Conservation (phyloP, 1,140 invertebrate species). For the Drosophila asahinai region DNA sequence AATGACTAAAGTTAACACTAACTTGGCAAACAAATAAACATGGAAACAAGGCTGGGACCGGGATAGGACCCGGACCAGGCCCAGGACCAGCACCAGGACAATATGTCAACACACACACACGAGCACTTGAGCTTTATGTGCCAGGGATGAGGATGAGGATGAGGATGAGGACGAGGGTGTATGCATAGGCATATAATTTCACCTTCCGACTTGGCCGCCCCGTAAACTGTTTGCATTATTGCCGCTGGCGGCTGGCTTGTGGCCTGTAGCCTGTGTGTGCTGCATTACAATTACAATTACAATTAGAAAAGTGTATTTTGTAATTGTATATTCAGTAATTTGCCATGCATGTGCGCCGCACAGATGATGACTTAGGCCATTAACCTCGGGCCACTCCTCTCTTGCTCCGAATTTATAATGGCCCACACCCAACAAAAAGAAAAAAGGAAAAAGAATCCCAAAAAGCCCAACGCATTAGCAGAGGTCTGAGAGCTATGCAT, state of each 20-base stretch:
- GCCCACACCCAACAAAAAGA: constrained; percentile 24
- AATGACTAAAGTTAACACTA: constrained; percentile 84
- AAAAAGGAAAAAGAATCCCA: neutral
- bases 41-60: constrained; percentile 56
- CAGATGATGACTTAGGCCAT: constrained; percentile 48
- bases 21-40: constrained; percentile 83
- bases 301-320: constrained; percentile 79
- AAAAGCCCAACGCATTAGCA: constrained; percentile 33
- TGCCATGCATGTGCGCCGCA: constrained; percentile 52
- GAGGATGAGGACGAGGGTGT: constrained; percentile 13
- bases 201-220: constrained; percentile 68
- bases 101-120: constrained; percentile 77
- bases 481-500: constrained; percentile 5
- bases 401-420: constrained; percentile 3
- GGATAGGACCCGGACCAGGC: constrained; percentile 1
- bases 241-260: constrained; percentile 27
- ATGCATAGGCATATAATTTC: constrained; percentile 80
- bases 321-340: constrained; percentile 81
- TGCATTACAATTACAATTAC: constrained; percentile 83
- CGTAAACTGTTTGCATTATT: constrained; percentile 81
- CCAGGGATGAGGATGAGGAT: neutral
- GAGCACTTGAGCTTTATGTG: constrained; percentile 54
- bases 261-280: constrained; percentile 51
- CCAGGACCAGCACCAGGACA: constrained; percentile 42
- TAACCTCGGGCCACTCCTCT: constrained; percentile 48